phyloP scores from a whole-genome alignment of 2,797 vertebrate species.

The Enteromius argenteus region DNA sequence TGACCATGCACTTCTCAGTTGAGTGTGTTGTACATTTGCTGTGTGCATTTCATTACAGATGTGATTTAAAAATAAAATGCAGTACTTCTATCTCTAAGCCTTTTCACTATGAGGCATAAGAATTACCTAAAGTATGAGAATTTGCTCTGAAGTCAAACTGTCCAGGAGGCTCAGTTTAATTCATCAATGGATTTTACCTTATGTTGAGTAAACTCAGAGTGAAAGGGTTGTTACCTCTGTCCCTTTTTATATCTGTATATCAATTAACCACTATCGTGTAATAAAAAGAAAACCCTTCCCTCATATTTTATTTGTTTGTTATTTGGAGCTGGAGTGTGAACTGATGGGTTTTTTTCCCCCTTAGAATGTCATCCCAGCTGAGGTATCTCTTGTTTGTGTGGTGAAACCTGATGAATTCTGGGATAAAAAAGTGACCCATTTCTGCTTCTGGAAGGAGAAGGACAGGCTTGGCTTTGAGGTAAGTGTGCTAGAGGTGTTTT shows the following conservation, averaged over 20 bases:
- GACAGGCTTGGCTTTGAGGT: constrained; percentile 98
- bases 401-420: constrained; percentile 99
- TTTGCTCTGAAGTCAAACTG: constrained; percentile 5
- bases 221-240: neutral
- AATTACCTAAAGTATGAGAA: neutral
- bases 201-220: neutral
- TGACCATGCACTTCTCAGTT: constrained; percentile 55
- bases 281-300: neutral
- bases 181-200: neutral
- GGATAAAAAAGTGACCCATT: constrained; percentile 99
- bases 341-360: neutral
- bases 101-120: neutral
- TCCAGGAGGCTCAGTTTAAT: neutral
- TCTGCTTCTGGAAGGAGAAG: constrained; percentile 99
- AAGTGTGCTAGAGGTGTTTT: constrained; percentile 56
- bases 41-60: constrained; percentile 38
- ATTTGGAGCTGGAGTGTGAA: neutral
- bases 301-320: neutral
- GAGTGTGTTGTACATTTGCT: neutral
- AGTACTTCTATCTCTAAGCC: constrained; percentile 16
- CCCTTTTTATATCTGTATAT: neutral
- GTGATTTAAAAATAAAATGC: constrained; percentile 24
- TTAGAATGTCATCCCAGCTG: constrained; percentile 97
- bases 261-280: neutral
- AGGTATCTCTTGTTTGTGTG: constrained; percentile 97